Conservation (phyloP, 2,797 vertebrate genomes). For the Amphiprion clarkii region DNA sequence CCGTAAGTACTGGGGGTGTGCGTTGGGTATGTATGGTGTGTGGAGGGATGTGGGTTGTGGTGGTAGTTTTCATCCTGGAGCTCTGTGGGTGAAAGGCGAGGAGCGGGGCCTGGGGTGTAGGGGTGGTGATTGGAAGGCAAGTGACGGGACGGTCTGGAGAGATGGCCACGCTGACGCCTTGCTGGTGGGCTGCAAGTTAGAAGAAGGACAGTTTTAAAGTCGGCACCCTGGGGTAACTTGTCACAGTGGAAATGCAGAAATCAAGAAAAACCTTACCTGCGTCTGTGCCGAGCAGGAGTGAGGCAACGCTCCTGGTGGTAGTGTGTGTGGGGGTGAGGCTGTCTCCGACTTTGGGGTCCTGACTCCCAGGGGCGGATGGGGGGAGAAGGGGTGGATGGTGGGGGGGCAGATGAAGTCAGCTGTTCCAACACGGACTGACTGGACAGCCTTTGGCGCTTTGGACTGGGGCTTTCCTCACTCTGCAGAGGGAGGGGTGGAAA, state of each 20-base stretch:
- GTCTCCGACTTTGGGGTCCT: constrained; percentile 91
- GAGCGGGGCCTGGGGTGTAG: constrained; percentile 81
- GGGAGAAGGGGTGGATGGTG: constrained; percentile 93
- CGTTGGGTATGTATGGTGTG: constrained; percentile 73
- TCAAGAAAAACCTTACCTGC: constrained; percentile 84
- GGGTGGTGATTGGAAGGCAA: constrained; percentile 80
- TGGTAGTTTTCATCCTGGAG: constrained; percentile 94
- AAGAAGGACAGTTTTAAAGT: background rate
- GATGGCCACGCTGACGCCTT: constrained; percentile 93
- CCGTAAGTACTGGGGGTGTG: constrained; percentile 82
- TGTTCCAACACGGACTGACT: constrained; percentile 94
- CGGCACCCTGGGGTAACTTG: background rate
- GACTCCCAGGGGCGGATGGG: constrained; percentile 99
- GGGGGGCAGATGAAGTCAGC: constrained; percentile 89
- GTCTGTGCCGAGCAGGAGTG: constrained; percentile 93
- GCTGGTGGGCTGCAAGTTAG: constrained; percentile 88
- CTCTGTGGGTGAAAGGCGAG: constrained; percentile 79
- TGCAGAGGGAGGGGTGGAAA: constrained; percentile 60
- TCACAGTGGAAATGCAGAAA: background rate
- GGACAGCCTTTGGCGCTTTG: constrained; percentile 96
- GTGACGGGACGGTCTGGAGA: constrained; percentile 92
- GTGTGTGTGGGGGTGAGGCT: constrained; percentile 90
- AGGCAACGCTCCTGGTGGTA: constrained; percentile 96
- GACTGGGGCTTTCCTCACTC: constrained; percentile 97
- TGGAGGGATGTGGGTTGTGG: constrained; percentile 79